phyloP scores from a whole-genome alignment of 2,113 vertebrate genomes.

The Labeo rohita region DNA sequence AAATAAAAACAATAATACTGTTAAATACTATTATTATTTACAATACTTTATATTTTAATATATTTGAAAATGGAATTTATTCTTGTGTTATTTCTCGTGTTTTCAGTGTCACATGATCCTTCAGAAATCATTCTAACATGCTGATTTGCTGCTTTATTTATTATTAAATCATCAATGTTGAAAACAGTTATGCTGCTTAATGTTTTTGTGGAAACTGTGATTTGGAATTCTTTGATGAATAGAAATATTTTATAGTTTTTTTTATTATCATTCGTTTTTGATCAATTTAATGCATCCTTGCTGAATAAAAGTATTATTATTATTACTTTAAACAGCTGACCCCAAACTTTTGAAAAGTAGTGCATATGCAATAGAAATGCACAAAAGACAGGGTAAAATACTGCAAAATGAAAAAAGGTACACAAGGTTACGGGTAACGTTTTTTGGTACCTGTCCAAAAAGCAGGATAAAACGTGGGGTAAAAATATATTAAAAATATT shows the following conservation, averaged over 20 bases:
- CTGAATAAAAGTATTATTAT: background rate
- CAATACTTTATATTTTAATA: background rate
- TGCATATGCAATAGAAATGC: background rate
- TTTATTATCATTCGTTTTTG: no score
- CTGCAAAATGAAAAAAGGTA: background rate
- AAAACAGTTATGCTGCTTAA: background rate
- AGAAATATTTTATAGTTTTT: no score
- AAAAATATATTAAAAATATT: no score
- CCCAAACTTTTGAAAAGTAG: background rate
- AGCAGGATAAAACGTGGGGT: background rate
- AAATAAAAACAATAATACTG: background rate
- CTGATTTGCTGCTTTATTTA: background rate
- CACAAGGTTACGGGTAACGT: no score
- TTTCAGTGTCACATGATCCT: background rate
- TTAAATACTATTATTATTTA: background rate
- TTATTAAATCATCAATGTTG: background rate
- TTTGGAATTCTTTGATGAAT: background rate
- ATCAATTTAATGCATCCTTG: background rate
- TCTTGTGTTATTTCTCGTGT: background rate
- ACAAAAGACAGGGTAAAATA: background rate
- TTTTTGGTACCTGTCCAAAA: background rate
- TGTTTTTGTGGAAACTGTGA: background rate
- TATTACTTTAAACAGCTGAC: background rate
- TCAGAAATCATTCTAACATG: background rate
- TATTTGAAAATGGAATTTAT: background rate